phyloP scores from a whole-genome alignment of 2,113 vertebrate species.

The Orthonyx spaldingii region DNA sequence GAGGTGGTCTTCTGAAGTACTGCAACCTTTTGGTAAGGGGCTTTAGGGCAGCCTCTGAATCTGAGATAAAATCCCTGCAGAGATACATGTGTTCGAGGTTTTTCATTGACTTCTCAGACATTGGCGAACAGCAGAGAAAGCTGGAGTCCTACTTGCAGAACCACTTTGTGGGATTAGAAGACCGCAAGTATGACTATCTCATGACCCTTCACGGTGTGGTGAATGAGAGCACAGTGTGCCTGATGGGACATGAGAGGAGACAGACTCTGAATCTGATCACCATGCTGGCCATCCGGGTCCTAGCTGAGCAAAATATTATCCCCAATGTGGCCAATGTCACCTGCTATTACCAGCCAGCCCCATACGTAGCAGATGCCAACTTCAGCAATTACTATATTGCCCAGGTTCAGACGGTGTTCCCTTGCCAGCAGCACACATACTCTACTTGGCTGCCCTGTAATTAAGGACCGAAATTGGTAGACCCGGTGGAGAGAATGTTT shows the following conservation, averaged over 20 bases:
- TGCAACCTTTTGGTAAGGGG: slow-evolving; percentile 97
- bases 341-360: slow-evolving; percentile 98
- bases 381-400: slow-evolving; percentile 99
- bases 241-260: slow-evolving; percentile 98
- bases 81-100: slow-evolving; percentile 99
- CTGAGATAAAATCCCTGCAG: slow-evolving; percentile 96
- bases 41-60: slow-evolving; percentile 88
- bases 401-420: slow-evolving; percentile 95
- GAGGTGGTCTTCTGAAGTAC: slow-evolving; percentile 97
- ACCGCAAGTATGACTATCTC: slow-evolving; percentile 99
- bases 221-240: slow-evolving; percentile 98
- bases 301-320: slow-evolving; percentile 97
- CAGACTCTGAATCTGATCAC: slow-evolving; percentile 96
- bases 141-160: slow-evolving; percentile 99
- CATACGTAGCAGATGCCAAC: slow-evolving; percentile 96
- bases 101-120: slow-evolving; percentile 99
- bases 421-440: slow-evolving; percentile 93
- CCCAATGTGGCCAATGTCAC: slow-evolving; percentile 98
- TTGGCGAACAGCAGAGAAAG: slow-evolving; percentile 95
- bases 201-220: slow-evolving; percentile 96
- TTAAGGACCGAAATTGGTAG: slow-evolving; percentile 73
- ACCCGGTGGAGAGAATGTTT: slow-evolving; percentile 26
- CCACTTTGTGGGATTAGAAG: slow-evolving; percentile 98
- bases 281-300: slow-evolving; percentile 94
- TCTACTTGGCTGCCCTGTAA: slow-evolving; percentile 98